phyloP scores from a whole-genome alignment of 92 coral and sea anemone species.

The Bergia sp. region DNA sequence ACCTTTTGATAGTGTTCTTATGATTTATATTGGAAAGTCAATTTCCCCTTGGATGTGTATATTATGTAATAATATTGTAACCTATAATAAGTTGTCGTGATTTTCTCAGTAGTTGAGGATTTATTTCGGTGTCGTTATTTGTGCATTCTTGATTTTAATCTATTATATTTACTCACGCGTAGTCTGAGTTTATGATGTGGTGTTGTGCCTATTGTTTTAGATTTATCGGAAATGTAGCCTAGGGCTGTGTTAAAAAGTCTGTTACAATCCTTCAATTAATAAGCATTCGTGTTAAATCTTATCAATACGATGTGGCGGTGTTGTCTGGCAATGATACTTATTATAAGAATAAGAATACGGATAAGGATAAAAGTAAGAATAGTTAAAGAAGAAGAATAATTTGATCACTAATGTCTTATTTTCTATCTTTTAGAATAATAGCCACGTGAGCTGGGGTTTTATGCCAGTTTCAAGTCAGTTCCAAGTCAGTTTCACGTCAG shows the following conservation, averaged over 20 bases:
- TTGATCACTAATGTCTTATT: neutral
- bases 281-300: neutral
- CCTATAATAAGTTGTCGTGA: neutral
- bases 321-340: neutral
- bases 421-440: neutral
- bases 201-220: neutral
- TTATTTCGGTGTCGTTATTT: neutral
- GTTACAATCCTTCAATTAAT: neutral
- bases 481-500: neutral
- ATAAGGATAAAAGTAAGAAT: no score
- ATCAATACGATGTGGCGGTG: neutral
- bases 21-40: neutral
- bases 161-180: neutral
- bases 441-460: neutral
- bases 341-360: no score
- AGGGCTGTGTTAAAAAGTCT: neutral
- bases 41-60: neutral
- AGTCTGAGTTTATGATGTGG: neutral
- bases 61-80: neutral
- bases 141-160: neutral
- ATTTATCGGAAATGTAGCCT: neutral
- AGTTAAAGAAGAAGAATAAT: no score
- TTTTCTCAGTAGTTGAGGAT: neutral
- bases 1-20: neutral
- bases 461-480: neutral